Conservation (phyloP, 2,113 vertebrate species). For the Chlorodrepanis virens region DNA sequence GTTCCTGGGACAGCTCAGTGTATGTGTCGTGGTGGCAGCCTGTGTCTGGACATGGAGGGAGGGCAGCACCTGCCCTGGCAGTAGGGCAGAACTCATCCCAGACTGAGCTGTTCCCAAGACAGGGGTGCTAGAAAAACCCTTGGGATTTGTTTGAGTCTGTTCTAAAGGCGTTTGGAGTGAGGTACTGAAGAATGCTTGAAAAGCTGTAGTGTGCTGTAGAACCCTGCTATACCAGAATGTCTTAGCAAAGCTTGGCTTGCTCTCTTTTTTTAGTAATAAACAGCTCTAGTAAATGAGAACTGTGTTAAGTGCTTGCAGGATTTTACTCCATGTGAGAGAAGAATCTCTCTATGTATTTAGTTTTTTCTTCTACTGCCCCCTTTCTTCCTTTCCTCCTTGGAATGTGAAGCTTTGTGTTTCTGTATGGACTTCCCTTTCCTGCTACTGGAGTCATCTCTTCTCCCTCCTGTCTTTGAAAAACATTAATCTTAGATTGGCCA, state of each 20-base stretch:
- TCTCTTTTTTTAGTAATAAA: background rate
- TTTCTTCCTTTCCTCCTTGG: background rate
- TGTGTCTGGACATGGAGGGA: rapidly evolving
- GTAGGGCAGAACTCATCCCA: background rate
- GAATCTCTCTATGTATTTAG: background rate
- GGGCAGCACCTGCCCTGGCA: rapidly evolving
- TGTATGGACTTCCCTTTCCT: background rate
- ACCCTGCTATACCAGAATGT: background rate
- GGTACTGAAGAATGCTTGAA: background rate
- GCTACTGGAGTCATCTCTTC: background rate
- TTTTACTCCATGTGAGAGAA: background rate
- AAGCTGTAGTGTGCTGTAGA: background rate
- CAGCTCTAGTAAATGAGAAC: background rate
- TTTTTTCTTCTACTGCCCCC: background rate
- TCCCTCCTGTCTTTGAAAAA: background rate
- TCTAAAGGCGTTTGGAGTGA: background rate
- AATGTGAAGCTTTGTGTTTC: background rate
- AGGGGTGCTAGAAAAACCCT: background rate
- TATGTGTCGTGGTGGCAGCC: rapidly evolving
- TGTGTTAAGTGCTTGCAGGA: background rate
- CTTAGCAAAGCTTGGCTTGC: background rate
- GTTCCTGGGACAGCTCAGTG: rapidly evolving
- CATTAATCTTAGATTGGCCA: background rate
- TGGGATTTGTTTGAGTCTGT: background rate
- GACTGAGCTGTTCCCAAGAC: background rate